Percentiles rank a stretch among this genome's conserved stretches.
Evolutionary conservation across 1,140 invertebrate species (phyloP).

Genomic region (Zaprionus tsacasi): DNA sequence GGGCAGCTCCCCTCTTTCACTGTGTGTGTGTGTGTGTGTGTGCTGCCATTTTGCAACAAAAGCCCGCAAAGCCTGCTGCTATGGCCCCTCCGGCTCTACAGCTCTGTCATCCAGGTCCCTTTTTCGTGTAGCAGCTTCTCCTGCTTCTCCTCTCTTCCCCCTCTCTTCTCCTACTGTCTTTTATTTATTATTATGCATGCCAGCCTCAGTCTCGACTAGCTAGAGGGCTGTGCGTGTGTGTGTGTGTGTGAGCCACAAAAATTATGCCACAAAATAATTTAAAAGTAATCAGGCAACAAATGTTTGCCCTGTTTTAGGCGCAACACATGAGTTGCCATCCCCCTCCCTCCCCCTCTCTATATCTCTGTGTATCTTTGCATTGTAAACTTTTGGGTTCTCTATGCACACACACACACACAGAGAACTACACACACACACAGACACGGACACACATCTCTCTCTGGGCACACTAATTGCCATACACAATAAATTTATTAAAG

Average conservation of each 20-base stretch:
- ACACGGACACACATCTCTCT: conserved; percentile 22
- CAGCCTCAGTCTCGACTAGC: conserved; percentile 37
- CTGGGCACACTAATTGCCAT: conserved; percentile 65
- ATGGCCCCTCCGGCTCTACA: conserved; percentile 19
- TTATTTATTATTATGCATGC: conserved; percentile 76
- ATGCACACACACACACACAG: not conserved
- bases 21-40: conserved; percentile 16
- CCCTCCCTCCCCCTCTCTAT: not conserved
- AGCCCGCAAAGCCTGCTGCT: conserved; percentile 44
- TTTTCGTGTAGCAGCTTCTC: conserved; percentile 21
- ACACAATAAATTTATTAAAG: conserved; percentile 80
- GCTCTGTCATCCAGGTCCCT: conserved; percentile 43
- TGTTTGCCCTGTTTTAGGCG: conserved; percentile 74
- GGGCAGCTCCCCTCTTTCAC: conserved; percentile 3
- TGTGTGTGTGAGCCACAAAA: conserved; percentile 55
- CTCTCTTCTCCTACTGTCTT: conserved; percentile 44
- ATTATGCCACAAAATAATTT: conserved; percentile 84
- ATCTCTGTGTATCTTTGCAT: conserved; percentile 22
- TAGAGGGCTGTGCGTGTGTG: conserved; percentile 31
- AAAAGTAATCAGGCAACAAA: conserved; percentile 84
- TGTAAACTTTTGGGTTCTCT: conserved; percentile 45
- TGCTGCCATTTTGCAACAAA: conserved; percentile 48
- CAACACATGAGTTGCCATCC: conserved; percentile 44
- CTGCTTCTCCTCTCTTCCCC: not conserved
- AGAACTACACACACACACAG: conserved; percentile 21